Evolutionary conservation across 92 coral and sea anemone species (phyloP), one percentile per base, ranked within the genome.

Genomic region (Heteractis magnifica): DNA sequence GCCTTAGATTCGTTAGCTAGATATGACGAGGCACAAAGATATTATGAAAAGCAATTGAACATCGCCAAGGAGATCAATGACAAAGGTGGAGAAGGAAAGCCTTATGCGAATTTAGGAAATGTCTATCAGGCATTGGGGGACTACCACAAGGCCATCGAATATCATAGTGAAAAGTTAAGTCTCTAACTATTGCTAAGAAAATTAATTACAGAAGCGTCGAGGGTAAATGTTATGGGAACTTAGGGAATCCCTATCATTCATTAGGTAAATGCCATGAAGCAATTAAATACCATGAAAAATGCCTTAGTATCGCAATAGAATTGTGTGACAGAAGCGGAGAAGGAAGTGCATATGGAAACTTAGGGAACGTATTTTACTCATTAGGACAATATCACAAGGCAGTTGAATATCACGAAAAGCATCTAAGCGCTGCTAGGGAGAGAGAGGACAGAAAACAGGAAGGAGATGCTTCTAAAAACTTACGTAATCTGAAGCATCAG

Each of bases 321-420:
- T 7, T 80, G 18, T 50, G 21, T 8, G 83, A 80, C 71, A 80
- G 48, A 68, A 23, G 56, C n/a, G 71, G 68, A 44, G 83, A 80
- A 26, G 75, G 83, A 68, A 48, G 3, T 49, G 83, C 84, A 16
- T 81, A 51, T 52, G 84, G 76, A 64, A 81, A 65, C 84, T 16
- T 81, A 13, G 84, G 84, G 51, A n/a, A 18, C 7, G 65, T 64
- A 21, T 16, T 18, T 81, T n/a, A 53, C 50, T 18, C 60, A n/a
- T 80, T 65, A 80, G 83, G 75, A 62, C 18, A 78, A 8, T 78
- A 49, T 60, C 20, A 0, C 48, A 55, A 55, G 72, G 82, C 82
- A 78, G 58, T 78, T 19, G 20, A 14, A 19, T 80, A 65, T 16
- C 83, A 60, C 50, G 76, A 65, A 16, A 80, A 62, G 68, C 10